Conservation (phyloP, 2,797 vertebrate species). For the Helicolenus hilgendorfi region DNA sequence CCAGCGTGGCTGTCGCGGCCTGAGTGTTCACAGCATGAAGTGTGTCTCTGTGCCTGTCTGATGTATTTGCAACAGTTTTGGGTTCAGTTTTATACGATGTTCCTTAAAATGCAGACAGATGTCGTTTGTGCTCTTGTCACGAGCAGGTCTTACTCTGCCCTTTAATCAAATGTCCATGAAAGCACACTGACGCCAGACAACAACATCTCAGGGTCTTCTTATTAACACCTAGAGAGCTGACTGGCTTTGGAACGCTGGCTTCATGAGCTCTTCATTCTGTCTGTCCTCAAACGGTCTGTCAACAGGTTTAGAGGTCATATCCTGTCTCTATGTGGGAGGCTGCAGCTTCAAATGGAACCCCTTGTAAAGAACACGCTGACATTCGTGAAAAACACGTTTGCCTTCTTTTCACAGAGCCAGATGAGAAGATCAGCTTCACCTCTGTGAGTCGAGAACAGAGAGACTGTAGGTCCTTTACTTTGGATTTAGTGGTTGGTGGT, state of each 20-base stretch:
- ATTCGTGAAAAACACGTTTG: background rate
- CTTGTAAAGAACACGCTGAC: background rate
- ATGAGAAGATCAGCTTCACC: background rate
- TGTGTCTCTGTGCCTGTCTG: background rate
- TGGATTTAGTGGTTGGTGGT: background rate
- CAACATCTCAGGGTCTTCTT: background rate
- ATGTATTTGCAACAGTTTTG: background rate
- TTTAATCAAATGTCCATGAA: background rate
- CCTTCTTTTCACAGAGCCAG: background rate
- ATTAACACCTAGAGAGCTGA: conserved; percentile 16
- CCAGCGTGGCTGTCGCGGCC: background rate
- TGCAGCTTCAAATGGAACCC: background rate
- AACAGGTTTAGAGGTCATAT: conserved; percentile 6
- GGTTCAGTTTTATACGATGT: background rate
- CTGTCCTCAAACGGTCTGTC: background rate
- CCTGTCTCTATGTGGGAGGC: conserved; percentile 4
- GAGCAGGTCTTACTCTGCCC: background rate
- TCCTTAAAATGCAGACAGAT: background rate
- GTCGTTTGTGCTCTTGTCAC: background rate
- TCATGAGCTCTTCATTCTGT: conserved; percentile 1
- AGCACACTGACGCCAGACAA: background rate
- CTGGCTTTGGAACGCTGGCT: conserved; percentile 15
- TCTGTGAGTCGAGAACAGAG: background rate
- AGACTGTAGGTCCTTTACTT: background rate
- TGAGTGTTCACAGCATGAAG: background rate